phyloP scores from a whole-genome alignment of 2,888 invertebrate species.

The Leuctra nigra region DNA sequence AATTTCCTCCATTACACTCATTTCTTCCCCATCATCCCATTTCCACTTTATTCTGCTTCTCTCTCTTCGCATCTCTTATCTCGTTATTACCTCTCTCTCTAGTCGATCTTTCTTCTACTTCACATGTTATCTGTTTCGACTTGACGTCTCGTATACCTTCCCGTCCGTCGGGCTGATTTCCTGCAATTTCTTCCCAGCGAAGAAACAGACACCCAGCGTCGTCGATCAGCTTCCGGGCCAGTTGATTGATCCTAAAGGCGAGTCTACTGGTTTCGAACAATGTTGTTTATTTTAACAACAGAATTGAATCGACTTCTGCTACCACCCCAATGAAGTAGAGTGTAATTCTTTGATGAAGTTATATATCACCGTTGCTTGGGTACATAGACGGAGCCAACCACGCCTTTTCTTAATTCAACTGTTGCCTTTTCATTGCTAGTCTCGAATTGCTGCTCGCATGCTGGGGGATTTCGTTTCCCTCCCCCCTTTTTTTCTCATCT shows the following conservation, averaged over 20 bases:
- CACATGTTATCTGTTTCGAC: too few relatives aligned
- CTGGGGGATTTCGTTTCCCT: neutral
- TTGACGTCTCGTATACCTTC: too few relatives aligned
- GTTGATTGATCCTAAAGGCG: too few relatives aligned
- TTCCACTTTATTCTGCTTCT: neutral
- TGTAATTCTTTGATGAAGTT: slow-evolving; percentile 4
- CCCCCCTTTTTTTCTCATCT: neutral
- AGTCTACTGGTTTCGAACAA: too few relatives aligned
- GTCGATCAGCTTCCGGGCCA: too few relatives aligned
- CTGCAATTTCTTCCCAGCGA: too few relatives aligned
- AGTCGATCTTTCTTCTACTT: too few relatives aligned
- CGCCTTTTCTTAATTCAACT: neutral
- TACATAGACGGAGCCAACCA: neutral
- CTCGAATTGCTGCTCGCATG: neutral
- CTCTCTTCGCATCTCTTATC: neutral
- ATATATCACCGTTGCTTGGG: neutral
- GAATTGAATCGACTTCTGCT: neutral
- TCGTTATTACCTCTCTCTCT: too few relatives aligned
- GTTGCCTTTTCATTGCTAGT: neutral
- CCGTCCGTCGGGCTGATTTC: too few relatives aligned
- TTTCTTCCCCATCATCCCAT: neutral
- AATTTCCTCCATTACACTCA: neutral
- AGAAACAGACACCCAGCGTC: too few relatives aligned
- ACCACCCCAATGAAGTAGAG: neutral
- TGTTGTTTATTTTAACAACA: too few relatives aligned